Base-by-base conservation (phyloP, 2,888 invertebrate genomes). In the Gibbula magus region DNA sequence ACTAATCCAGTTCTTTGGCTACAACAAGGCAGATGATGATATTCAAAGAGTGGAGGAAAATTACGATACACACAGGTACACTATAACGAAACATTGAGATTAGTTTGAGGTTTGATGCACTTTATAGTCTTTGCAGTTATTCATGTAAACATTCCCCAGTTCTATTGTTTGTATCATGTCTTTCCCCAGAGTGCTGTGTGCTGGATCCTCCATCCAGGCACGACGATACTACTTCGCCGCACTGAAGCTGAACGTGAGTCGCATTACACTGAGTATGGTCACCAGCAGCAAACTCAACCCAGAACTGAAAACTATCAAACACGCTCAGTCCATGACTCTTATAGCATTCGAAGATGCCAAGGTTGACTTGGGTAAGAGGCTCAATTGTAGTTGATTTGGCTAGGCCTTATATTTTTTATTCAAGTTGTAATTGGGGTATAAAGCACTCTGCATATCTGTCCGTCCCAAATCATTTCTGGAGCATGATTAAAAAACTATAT, bases 261-360 rank as follows among this genome's bases (percentile, higher is more conserved):
- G 96, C 94, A 95, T 99, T 76, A 95, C 96, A 0, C 94, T 99
- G 81, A 97, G 97, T 91, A 97, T 99, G 92, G 95, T 96, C 84
- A 99, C 99, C 32, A 95, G 97, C 0, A 95, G 95, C 85, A 97
- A 97, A 93, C 94, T 99, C 81, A 95, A 96, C 0, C 93, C 94
- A 0, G 95, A 96, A 88, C 94, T 99, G 83, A 94, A 95, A 82
- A 94, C 94, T 83, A 95, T 98, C 79, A 99, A 99, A 94, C 95
- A 96, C 82, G 95, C 96, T 83, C 94, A 98, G 78, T 97, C 97
- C 0, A 94, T 99, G 66, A 97, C 97, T 66, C 94, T 99, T 80
- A 96, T 99, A 87, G 96, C 96, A 91, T 99, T 99, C 93, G 99
- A 99, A 94, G 98, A 99, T 93, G 99, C 99, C 18, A 95, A 96